These are phyloP conservation scores for Ichneumoninae sp. DNA, from an alignment of 2,888 invertebrate genomes.

Conservation along the genomic window DNA sequence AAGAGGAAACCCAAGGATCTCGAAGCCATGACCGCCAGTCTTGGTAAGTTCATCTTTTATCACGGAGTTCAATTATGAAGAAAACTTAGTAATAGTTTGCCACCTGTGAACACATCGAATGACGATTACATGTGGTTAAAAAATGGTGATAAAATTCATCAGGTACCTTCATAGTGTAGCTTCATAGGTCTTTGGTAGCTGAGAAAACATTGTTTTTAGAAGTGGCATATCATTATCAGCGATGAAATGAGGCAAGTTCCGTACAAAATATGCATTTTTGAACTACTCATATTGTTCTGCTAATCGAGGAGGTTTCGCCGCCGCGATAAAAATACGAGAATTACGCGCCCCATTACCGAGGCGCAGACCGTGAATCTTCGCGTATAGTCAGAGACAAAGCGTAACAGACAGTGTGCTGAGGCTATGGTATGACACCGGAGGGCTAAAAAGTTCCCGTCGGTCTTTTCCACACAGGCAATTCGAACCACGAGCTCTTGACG, in stretches of 20 bases:
- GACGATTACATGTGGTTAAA: neutral
- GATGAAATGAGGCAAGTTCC: neutral
- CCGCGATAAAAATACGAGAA: conserved; percentile 65
- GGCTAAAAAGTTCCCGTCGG: conserved; percentile 54
- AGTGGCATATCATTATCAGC: neutral
- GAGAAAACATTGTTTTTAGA: neutral
- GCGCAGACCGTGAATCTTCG: conserved; percentile 64
- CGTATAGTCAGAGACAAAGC: conserved; percentile 60
- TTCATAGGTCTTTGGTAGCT: neutral
- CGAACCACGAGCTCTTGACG: conserved; percentile 51
- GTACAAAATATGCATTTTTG: neutral
- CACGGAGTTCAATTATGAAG: neutral
- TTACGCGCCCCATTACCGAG: conserved; percentile 64
- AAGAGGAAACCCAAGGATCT: conserved; percentile 97
- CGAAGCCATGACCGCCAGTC: conserved; percentile 93
- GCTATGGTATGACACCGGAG: conserved; percentile 48
- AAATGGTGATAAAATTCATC: neutral
- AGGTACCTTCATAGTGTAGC: neutral
- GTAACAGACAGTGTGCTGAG: conserved; percentile 43
- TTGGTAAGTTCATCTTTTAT: conserved; percentile 88
- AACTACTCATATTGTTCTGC: conserved; percentile 4
- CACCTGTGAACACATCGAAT: neutral
- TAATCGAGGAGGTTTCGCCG: conserved; percentile 5
- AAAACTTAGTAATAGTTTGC: neutral
- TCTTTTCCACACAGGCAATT: conserved; percentile 39